Conservation (phyloP, 2,888 invertebrate genomes). For the Pristionchus exspectatus region DNA sequence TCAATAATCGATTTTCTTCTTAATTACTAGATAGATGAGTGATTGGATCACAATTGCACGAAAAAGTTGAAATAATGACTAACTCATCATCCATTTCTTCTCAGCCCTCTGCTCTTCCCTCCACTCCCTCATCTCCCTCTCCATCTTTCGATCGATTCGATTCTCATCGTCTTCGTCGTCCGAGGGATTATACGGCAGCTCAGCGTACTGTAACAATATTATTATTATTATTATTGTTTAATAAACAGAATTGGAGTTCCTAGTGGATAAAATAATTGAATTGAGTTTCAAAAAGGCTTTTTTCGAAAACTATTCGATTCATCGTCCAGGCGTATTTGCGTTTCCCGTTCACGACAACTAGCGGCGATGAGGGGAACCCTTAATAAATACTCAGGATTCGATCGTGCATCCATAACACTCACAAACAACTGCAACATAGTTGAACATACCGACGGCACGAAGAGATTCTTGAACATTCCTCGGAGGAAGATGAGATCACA, state of each 20-base stretch:
- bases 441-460: background rate
- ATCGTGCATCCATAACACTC: too few relatives aligned
- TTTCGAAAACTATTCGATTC: too few relatives aligned
- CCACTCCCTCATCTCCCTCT: background rate
- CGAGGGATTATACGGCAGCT: background rate
- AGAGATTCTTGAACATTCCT: background rate
- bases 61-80: background rate
- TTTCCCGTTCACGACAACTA: too few relatives aligned
- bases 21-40: too few relatives aligned
- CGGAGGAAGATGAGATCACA: background rate
- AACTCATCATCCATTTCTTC: background rate
- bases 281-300: too few relatives aligned
- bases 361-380: too few relatives aligned
- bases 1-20: too few relatives aligned
- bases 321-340: too few relatives aligned
- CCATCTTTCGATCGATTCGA: background rate
- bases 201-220: background rate
- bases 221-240: background rate
- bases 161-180: background rate
- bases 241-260: too few relatives aligned
- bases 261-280: too few relatives aligned
- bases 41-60: too few relatives aligned
- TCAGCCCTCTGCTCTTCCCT: background rate
- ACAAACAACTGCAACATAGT: background rate
- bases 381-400: too few relatives aligned